Percentiles rank a stretch among this genome's conserved stretches.
Evolutionary conservation across 37 sponge, comb jelly and placozoan species (phyloP).

Genomic region (Spongia lamella): DNA sequence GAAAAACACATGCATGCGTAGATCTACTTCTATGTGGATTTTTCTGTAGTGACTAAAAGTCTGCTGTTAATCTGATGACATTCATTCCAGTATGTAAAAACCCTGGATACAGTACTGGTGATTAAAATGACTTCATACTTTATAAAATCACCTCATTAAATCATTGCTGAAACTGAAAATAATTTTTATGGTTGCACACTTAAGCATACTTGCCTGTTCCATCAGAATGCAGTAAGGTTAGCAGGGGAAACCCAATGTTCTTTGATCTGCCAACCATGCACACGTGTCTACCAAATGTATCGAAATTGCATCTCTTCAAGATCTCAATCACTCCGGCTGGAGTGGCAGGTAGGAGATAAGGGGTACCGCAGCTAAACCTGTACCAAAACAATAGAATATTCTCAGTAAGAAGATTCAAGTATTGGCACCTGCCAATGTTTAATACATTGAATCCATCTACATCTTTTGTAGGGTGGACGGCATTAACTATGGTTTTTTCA

Average conservation of each 20-base stretch:
- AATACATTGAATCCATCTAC: constrained; percentile 77
- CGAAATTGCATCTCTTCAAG: constrained; percentile 62
- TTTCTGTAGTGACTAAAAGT: no score
- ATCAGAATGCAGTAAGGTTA: constrained; percentile 73
- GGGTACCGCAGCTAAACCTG: no score
- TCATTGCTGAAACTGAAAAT: no score
- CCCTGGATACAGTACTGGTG: no score
- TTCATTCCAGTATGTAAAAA: no score
- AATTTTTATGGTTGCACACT: no score
- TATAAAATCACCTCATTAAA: no score
- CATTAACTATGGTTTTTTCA: constrained; percentile 50
- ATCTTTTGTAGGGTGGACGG: constrained; percentile 68
- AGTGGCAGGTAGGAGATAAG: constrained; percentile 64
- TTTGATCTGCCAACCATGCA: constrained; percentile 75
- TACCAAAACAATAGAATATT: no score
- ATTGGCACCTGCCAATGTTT: constrained; percentile 58
- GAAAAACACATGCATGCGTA: no score
- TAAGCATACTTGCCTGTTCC: constrained; percentile 16
- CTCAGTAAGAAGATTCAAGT: background rate
- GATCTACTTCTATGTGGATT: no score
- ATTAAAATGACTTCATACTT: no score
- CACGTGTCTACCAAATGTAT: constrained; percentile 70
- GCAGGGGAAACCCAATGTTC: constrained; percentile 74
- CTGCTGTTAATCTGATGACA: no score
- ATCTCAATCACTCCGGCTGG: constrained; percentile 77